A percentile compares a stretch with the other conserved stretches of the same genome.
Conservation (phyloP, 2,888 invertebrate species). For the Luperina nickerlii region DNA sequence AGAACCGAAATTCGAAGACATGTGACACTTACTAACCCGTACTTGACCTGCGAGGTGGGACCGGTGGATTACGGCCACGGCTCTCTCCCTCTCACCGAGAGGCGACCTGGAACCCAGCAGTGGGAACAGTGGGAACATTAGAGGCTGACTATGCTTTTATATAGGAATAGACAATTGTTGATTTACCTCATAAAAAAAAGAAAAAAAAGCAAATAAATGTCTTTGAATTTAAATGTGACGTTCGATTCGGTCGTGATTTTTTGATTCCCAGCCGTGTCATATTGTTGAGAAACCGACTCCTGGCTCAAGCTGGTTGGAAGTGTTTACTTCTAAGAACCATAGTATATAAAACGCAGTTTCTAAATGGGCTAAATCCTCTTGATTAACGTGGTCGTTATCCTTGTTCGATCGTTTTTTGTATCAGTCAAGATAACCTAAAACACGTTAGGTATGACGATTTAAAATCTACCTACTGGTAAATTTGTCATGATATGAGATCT, state of each 20-base stretch:
- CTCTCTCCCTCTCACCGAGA: too few species aligned
- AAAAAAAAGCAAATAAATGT: not conserved
- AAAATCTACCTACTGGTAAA: not conserved
- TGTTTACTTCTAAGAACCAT: not conserved
- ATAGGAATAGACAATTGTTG: not conserved
- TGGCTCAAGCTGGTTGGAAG: not conserved
- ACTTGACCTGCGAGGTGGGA: too few species aligned
- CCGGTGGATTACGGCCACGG: too few species aligned
- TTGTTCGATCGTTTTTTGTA: constrained; percentile 1
- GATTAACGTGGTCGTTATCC: constrained; percentile 1
- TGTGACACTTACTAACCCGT: too few species aligned
- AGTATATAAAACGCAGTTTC: not conserved
- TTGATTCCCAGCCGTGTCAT: not conserved
- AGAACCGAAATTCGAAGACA: too few species aligned
- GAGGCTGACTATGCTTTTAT: not conserved
- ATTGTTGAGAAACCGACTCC: too few species aligned
- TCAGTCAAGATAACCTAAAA: not conserved
- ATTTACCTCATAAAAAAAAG: not conserved
- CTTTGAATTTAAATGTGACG: not conserved
- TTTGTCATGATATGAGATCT: constrained; percentile 18
- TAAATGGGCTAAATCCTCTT: not conserved
- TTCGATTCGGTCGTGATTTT: not conserved
- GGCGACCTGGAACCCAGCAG: too few species aligned
- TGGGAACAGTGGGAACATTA: too few species aligned
- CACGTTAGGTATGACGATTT: not conserved